Evolutionary conservation across 2,888 invertebrate genomes (phyloP).

Genomic region (Drosophila gaucha): DNA sequence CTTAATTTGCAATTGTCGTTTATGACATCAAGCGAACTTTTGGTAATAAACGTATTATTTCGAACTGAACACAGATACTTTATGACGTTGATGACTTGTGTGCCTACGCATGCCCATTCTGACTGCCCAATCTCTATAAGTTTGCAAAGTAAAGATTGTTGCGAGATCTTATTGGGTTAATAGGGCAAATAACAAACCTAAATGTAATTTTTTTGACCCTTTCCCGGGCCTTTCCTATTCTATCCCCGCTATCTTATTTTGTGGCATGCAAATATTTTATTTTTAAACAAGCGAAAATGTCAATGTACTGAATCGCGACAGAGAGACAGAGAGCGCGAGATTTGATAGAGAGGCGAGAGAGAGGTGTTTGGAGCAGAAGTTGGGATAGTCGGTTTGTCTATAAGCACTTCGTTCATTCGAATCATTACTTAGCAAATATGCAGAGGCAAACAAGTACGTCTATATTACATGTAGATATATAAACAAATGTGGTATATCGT

Average conservation of each 20-base stretch:
- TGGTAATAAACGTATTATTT: too few species aligned
- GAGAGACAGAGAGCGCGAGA: not conserved
- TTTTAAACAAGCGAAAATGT: slow-evolving; percentile 56
- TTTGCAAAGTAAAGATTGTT: too few species aligned
- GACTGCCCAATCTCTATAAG: too few species aligned
- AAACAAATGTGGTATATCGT: slow-evolving; percentile 13
- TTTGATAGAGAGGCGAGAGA: not conserved
- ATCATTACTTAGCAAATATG: slow-evolving; percentile 17
- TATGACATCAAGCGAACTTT: too few species aligned
- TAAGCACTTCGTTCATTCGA: too few species aligned
- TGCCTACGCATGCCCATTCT: too few species aligned
- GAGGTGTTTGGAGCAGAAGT: not conserved
- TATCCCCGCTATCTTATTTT: not conserved
- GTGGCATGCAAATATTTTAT: slow-evolving; percentile 41
- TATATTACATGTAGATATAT: slow-evolving; percentile 36
- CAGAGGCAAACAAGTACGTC: not conserved
- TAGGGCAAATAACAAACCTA: too few species aligned
- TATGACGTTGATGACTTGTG: too few species aligned
- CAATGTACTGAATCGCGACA: slow-evolving; percentile 42
- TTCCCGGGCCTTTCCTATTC: not conserved
- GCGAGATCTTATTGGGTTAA: too few species aligned
- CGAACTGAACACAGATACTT: too few species aligned
- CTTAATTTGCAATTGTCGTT: too few species aligned
- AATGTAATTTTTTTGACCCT: not conserved
- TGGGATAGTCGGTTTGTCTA: not conserved